These are phyloP conservation scores for Mythimna loreyi DNA, from an alignment of 2,888 invertebrate genomes.

Conservation along the genomic window DNA sequence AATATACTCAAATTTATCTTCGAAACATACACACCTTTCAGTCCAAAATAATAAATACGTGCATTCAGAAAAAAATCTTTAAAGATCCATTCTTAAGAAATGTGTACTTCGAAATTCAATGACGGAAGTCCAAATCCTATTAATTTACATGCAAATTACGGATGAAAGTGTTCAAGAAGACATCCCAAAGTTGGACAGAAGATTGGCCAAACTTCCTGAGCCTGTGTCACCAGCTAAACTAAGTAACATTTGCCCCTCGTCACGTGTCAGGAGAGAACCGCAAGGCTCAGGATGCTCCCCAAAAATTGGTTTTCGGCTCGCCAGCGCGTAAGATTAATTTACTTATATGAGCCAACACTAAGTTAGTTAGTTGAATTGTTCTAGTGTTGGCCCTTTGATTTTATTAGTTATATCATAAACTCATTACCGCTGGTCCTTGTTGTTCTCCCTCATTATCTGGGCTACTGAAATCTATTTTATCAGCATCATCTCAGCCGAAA, in stretches of 20 bases:
- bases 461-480: too few species aligned
- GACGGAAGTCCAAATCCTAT: slow-evolving; percentile 22
- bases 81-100: not conserved
- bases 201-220: slow-evolving; percentile 38
- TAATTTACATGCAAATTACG: slow-evolving; percentile 56
- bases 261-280: slow-evolving; percentile 76
- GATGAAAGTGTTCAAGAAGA: slow-evolving; percentile 40
- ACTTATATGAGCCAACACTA: slow-evolving; percentile 68
- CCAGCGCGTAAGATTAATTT: slow-evolving; percentile 79
- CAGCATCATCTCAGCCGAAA: too few species aligned
- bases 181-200: slow-evolving; percentile 39
- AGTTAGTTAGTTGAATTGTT: slow-evolving; percentile 54
- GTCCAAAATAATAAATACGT: not conserved
- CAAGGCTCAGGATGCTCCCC: slow-evolving; percentile 70
- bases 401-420: slow-evolving; percentile 54
- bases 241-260: slow-evolving; percentile 76
- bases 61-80: not conserved
- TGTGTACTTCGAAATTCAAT: slow-evolving; percentile 20
- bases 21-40: too few species aligned
- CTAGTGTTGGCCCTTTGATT: slow-evolving; percentile 56
- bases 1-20: not conserved
- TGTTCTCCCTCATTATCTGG: slow-evolving; percentile 11
- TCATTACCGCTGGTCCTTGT: slow-evolving; percentile 43
- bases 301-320: slow-evolving; percentile 80
- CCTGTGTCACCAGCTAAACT: slow-evolving; percentile 68